These are phyloP conservation scores for Brachymystax lenok DNA, from an alignment of 2,797 vertebrate genomes.

Conservation along the genomic window DNA sequence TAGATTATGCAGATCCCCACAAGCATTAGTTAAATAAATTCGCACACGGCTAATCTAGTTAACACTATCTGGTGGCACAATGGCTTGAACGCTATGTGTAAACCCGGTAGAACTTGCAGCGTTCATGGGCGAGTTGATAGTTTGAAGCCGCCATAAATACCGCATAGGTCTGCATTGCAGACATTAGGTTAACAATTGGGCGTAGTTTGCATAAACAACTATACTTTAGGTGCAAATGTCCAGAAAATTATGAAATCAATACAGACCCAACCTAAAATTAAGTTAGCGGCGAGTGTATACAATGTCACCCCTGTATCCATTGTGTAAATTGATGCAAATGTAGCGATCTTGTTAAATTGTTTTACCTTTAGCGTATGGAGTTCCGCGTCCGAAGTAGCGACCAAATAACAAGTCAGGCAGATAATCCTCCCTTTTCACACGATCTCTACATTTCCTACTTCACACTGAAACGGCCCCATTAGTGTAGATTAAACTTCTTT, in stretches of 20 bases:
- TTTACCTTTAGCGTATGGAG: constrained; percentile 77
- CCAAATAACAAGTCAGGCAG: constrained; percentile 70
- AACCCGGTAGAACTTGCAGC: neutral
- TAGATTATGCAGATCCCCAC: neutral
- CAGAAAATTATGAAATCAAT: neutral
- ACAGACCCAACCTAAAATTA: neutral
- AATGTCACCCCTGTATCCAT: neutral
- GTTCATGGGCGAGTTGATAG: constrained; percentile 11
- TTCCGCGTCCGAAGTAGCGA: constrained; percentile 81
- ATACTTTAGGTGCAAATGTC: constrained; percentile 31
- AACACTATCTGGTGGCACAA: neutral
- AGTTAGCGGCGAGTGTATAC: rapidly evolving
- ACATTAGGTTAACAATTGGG: constrained; percentile 63
- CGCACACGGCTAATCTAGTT: neutral
- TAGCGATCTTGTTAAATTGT: constrained; percentile 44
- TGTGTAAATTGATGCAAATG: constrained; percentile 22
- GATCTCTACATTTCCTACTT: constrained; percentile 75
- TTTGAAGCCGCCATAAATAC: constrained; percentile 64
- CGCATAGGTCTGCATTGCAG: constrained; percentile 68
- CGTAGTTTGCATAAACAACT: constrained; percentile 65
- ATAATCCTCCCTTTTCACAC: constrained; percentile 70
- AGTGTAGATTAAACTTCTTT: constrained; percentile 37
- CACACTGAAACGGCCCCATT: constrained; percentile 58
- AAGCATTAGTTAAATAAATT: neutral
- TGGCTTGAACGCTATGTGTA: neutral